These are phyloP conservation scores for Catharus bicknelli DNA, from an alignment of 2,113 vertebrate genomes.

Conservation along the genomic window DNA sequence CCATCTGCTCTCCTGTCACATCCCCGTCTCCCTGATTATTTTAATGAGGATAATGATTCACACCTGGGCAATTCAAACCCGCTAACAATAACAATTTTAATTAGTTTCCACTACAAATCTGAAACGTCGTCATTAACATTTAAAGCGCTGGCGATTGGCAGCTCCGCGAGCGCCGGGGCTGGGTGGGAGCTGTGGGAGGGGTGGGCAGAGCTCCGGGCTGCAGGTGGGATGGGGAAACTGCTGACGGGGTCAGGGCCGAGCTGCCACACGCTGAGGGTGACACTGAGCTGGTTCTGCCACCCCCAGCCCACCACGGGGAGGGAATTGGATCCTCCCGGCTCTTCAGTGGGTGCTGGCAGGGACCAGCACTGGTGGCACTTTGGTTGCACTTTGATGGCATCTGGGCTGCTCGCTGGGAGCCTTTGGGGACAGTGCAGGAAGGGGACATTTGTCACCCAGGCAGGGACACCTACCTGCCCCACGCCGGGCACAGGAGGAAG, in stretches of 20 bases:
- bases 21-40: slow-evolving; percentile 70
- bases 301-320: not conserved
- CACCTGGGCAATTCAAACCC: slow-evolving; percentile 74
- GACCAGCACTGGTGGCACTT: not conserved
- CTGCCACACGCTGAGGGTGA: not conserved
- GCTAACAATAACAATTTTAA: slow-evolving; percentile 76
- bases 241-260: not conserved
- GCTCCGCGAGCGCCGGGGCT: not conserved
- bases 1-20: slow-evolving; percentile 74
- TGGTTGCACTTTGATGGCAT: not conserved
- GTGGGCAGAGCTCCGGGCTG: not conserved
- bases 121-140: slow-evolving; percentile 71
- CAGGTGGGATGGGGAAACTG: not conserved
- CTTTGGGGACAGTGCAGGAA: not conserved
- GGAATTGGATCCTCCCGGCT: not conserved
- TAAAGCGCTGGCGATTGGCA: slow-evolving; percentile 49
- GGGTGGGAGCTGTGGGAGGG: not conserved
- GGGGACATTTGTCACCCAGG: not conserved
- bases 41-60: slow-evolving; percentile 79
- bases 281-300: not conserved
- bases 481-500: not conserved
- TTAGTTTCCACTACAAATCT: slow-evolving; percentile 75
- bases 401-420: not conserved
- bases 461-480: not conserved
- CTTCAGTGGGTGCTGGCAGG: not conserved